Evolutionary conservation across 2,113 vertebrate species (phyloP).

Genomic region (Suncus etruscus): DNA sequence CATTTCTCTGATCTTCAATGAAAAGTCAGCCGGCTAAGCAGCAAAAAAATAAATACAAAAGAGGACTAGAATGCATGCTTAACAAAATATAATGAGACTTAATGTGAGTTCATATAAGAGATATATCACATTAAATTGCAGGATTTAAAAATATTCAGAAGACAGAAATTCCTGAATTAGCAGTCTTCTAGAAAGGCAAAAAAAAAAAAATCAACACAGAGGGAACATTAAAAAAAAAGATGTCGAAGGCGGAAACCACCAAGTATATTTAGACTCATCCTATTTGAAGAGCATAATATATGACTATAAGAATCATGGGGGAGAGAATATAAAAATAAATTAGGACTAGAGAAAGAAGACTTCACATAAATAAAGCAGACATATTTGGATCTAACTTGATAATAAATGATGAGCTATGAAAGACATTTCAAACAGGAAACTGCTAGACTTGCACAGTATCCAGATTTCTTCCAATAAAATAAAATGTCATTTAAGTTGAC

Average conservation of each 20-base stretch:
- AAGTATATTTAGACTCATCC: slow-evolving; percentile 72
- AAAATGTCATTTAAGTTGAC: neutral
- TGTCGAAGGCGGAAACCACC: slow-evolving; percentile 61
- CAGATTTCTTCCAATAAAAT: neutral
- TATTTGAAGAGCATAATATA: slow-evolving; percentile 58
- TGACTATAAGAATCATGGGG: slow-evolving; percentile 32
- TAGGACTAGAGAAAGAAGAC: neutral
- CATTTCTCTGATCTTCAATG: neutral
- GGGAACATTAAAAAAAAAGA: slow-evolving; percentile 44
- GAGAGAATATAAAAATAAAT: slow-evolving; percentile 55
- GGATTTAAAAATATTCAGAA: slow-evolving; percentile 63
- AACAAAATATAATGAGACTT: neutral
- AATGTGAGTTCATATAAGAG: neutral
- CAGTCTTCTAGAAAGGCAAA: slow-evolving; percentile 50
- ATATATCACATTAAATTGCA: neutral
- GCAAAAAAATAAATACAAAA: neutral
- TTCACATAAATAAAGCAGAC: slow-evolving; percentile 30
- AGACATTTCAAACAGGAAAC: neutral
- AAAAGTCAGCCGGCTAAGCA: neutral
- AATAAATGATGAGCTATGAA: neutral
- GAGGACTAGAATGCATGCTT: neutral
- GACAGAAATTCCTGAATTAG: slow-evolving; percentile 31
- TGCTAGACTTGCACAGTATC: neutral
- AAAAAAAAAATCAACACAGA: slow-evolving; percentile 57
- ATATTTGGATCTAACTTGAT: slow-evolving; percentile 18